Base-by-base conservation (phyloP, 2,888 invertebrate genomes). In the Cheilosia pagana region DNA sequence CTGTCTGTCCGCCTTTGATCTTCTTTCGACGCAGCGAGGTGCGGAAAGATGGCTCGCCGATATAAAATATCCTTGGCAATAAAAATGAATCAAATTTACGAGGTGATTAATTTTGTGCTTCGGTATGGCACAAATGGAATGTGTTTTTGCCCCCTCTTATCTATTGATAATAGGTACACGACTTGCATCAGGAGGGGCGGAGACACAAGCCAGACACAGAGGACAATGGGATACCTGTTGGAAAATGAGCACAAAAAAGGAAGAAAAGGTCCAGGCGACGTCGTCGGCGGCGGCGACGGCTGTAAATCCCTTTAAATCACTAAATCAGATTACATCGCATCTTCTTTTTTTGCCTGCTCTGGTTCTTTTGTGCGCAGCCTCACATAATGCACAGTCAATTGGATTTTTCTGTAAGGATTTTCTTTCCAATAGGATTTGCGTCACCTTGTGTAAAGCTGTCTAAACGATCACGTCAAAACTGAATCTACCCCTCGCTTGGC, bases 51-150 rank as follows among this genome's bases (percentile, higher is more conserved):
- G 35, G 59, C 35, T 59, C 35, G 28, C 31, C 55, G 68, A 68
- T 77, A 83, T 82, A 25, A n/a, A n/a, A n/a, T 41, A 45, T 68
- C 79, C 74, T 74, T 55, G 67, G 85, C 81, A 85, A 85, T 85
- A 85, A 85, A 85, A 85, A 85, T 85, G 85, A 85, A 86, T 86
- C 86, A 86, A 87, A 87, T 87, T 87, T 87, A 87, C 78, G 86
- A 74, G 83, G 76, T 87, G 86, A 87, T 87, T 86, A 87, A 86
- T 86, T 85, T 79, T 76, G 72, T 76, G 71, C 67, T 79, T 79
- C 83, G 79, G 83, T 83, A 83, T 75, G 14, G 83, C 83, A 83
- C 83, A 82, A 68, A 82, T 60, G 71, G 55, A 70, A 48, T 45
- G 52, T 53, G 52, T 62, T 53, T 53, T 39, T 60, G 6, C 25